These are phyloP conservation scores for Lasioglossum lativentre DNA, from an alignment of 2,888 invertebrate species.

Conservation along the genomic window DNA sequence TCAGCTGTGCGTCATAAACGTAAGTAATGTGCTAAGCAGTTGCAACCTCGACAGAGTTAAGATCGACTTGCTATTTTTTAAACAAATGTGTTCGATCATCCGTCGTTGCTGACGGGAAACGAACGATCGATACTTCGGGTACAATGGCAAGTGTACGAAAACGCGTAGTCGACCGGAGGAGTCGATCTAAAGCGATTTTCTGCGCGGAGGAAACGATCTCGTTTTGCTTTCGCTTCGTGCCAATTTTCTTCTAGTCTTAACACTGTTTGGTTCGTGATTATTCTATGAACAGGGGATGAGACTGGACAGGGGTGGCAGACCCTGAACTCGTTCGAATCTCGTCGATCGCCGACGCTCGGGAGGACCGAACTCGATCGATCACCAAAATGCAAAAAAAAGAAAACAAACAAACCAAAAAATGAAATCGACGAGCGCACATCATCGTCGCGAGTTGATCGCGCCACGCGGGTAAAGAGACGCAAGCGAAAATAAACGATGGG, in stretches of 20 bases:
- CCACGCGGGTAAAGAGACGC: constrained; percentile 41
- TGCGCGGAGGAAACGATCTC: neutral
- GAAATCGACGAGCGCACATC: neutral
- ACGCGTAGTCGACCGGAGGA: neutral
- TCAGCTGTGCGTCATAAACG: too few relatives aligned
- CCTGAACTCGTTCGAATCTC: constrained; percentile 18
- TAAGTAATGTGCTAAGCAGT: too few relatives aligned
- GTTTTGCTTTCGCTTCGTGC: neutral
- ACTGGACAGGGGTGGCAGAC: neutral
- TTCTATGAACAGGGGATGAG: neutral
- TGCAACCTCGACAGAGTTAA: neutral
- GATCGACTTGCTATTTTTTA: neutral
- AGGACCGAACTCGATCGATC: neutral
- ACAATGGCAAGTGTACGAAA: neutral
- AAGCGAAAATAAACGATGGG: neutral
- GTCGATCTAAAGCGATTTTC: neutral
- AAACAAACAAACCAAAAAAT: neutral
- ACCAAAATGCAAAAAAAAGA: neutral
- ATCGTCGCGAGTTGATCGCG: constrained; percentile 59
- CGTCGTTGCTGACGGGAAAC: neutral
- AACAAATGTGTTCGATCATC: neutral
- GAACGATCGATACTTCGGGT: neutral
- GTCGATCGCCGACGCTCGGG: constrained; percentile 29
- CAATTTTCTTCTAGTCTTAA: neutral
- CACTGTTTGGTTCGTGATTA: neutral